Evolutionary conservation across 2,888 invertebrate species (phyloP), one percentile per base, ranked within the genome.

Genomic region (Listrodromus nycthemerus): DNA sequence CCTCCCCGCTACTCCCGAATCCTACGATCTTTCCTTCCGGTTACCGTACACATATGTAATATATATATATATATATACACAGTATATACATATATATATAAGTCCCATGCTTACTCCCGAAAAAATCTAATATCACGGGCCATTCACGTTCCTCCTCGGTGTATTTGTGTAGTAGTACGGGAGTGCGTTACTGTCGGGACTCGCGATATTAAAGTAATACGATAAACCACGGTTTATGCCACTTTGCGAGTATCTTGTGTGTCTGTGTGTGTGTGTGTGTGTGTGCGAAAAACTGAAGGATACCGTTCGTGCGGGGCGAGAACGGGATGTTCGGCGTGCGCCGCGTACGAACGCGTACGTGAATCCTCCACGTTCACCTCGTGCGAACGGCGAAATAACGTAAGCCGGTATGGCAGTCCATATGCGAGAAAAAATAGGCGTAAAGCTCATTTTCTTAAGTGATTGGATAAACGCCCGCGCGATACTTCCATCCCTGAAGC

Each of bases 381-480:
- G 41, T 37, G 41, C 27, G 58, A 73, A 69, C 67, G 41, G 78
- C 24, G 55, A 45, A 66, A 76, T 82, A 76, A 82, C 71, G 69
- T 41, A 19, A 83, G 50, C 70, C 73, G 21, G 65, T 74, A 71
- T 33, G 66, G 37, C 30, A 69, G 76, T 81, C 81, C 83, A 85
- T 84, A 83, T 86, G 85, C 82, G 84, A 73, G 79, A 79, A 76
- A 70, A 84, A 86, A 87, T 83, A 85, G 82, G 86, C 85, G 85
- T 83, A 86, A 85, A 87, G 86, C 87, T 89, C 88, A 89, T 89
- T 88, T 88, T 87, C 87, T 88, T 89, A 89, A 89, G 89, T 88
- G 88, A 89, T 88, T 88, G 87, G 89, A 87, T 89, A 87, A 88
- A 74, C 65, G 45, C 66, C 75, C 16, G 66, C 45, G 13, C 61